Percentiles rank a stretch among this genome's conserved stretches.
Evolutionary conservation across 2,797 vertebrate species (phyloP).

Genomic region (Chromobotia macracanthus): DNA sequence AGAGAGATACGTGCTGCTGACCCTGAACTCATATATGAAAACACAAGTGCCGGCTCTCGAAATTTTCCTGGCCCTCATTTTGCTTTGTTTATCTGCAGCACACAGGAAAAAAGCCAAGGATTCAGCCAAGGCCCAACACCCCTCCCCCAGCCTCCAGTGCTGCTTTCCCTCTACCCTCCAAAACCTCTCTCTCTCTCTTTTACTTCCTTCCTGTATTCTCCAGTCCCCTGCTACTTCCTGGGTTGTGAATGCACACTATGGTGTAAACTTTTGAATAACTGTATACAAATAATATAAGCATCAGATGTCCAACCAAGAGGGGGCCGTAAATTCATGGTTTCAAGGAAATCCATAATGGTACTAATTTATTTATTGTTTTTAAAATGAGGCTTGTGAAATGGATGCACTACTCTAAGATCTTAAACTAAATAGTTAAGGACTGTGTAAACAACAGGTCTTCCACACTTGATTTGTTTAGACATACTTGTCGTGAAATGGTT

Average conservation of each 20-base stretch:
- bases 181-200: conserved; percentile 50
- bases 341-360: background rate
- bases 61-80: conserved; percentile 45
- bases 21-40: conserved; percentile 19
- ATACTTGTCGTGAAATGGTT: conserved; percentile 33
- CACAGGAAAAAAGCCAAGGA: conserved; percentile 40
- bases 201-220: conserved; percentile 61
- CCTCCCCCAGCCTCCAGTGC: conserved; percentile 48
- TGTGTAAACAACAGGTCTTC: background rate
- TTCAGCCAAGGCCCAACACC: conserved; percentile 48
- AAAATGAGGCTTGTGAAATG: conserved; percentile 11
- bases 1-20: conserved; percentile 10
- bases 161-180: conserved; percentile 42
- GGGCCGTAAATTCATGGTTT: background rate
- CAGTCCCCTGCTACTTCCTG: conserved; percentile 55
- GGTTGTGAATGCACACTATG: conserved; percentile 37
- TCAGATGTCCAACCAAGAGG: background rate
- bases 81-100: conserved; percentile 57
- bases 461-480: conserved; percentile 10
- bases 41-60: conserved; percentile 24
- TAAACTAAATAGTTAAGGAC: conserved; percentile 8
- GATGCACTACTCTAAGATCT: background rate
- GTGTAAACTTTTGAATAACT: conserved; percentile 45
- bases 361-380: background rate
- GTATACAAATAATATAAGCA: conserved; percentile 4